Conservation (phyloP, 92 coral and sea anemone species). For the Palythoa caribaeorum region DNA sequence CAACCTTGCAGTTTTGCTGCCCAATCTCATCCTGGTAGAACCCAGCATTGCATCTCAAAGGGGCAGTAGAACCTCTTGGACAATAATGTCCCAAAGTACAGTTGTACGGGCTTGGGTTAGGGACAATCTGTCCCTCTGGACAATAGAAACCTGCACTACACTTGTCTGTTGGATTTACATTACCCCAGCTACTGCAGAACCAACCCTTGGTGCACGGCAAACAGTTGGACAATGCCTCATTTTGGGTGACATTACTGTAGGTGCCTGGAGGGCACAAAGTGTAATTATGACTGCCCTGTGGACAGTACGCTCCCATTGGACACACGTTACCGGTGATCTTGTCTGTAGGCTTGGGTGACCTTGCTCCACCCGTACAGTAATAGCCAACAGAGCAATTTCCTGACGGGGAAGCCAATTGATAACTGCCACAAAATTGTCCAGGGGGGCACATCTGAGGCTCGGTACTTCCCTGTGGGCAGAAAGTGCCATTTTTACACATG, state of each 20-base stretch:
- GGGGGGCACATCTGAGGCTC: slow-evolving; percentile 79
- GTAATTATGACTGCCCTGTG: slow-evolving; percentile 68
- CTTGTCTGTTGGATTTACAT: slow-evolving; percentile 68
- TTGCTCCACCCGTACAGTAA: slow-evolving; percentile 84
- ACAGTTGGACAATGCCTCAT: slow-evolving; percentile 74
- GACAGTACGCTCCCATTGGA: slow-evolving; percentile 92
- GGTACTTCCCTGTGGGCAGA: slow-evolving; percentile 90
- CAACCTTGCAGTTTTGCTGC: slow-evolving; percentile 82
- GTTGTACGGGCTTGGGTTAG: slow-evolving; percentile 73
- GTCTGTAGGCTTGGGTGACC: slow-evolving; percentile 75
- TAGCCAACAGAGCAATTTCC: slow-evolving; percentile 90
- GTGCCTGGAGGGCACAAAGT: slow-evolving; percentile 93
- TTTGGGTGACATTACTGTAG: slow-evolving; percentile 75
- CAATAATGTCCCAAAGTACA: slow-evolving; percentile 94
- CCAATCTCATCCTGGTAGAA: slow-evolving; percentile 82
- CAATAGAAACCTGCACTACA: slow-evolving; percentile 91
- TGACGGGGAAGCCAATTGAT: slow-evolving; percentile 74
- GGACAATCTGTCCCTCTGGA: slow-evolving; percentile 84
- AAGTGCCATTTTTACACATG: slow-evolving; percentile 84
- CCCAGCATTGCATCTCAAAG: slow-evolving; percentile 88
- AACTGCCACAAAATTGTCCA: slow-evolving; percentile 73
- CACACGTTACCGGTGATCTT: slow-evolving; percentile 81
- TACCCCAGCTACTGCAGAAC: slow-evolving; percentile 89
- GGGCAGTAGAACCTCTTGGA: slow-evolving; percentile 76
- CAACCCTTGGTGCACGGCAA: slow-evolving; percentile 80